Base-by-base conservation (phyloP, 2,797 vertebrate genomes). In the Antrozous pallidus region DNA sequence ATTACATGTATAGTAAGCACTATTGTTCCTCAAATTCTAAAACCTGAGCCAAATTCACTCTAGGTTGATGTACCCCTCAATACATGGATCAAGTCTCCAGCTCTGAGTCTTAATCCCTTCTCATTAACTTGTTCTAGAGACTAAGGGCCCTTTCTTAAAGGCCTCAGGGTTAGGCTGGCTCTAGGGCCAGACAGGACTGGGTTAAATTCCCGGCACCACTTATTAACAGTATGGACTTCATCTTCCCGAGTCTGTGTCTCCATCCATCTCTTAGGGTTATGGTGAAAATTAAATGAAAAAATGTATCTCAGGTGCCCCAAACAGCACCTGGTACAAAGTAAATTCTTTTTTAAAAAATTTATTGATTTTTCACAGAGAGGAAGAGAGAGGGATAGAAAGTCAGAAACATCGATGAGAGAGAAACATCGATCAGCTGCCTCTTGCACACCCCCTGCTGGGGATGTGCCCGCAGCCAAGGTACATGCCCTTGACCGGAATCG, bases 11-110 rank as follows among this genome's bases (percentile, higher is more conserved):
- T 3, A 85, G 22, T 82, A 49, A 94, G 91, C 4, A 13, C 6
- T 80, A 22, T 63, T 75, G 17, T 33, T 79, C 75, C 63, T 94
- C 81, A 94, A 90, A 85, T 94, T 73, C 24, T 91, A 87, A 95
- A 91, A 91, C 74, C 78, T 89, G 28, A 78, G 28, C 33, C 56
- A 58, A 91, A 81, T 11, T 84, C 73, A 51, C 73, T 97, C 58
- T 69, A 63, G 20, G 54, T 26, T 93, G 82, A 42, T 16, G 16
- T 49, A 63, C 1, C 22, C 54, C 56, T 74, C 58, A 71, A 18
- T 67, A 65, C n/a, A 26, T 69, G 13, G 16, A 38, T 71, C 92
- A 89, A 81, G 49, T 36, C 5, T 61, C 71, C 31, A 11, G 51
- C 11, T 11, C 42, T 74, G 38, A 10, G 22, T 74, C 49, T 65